Evolutionary conservation across 1,140 invertebrate species (phyloP).

Genomic region (Rhysida immarginata): DNA sequence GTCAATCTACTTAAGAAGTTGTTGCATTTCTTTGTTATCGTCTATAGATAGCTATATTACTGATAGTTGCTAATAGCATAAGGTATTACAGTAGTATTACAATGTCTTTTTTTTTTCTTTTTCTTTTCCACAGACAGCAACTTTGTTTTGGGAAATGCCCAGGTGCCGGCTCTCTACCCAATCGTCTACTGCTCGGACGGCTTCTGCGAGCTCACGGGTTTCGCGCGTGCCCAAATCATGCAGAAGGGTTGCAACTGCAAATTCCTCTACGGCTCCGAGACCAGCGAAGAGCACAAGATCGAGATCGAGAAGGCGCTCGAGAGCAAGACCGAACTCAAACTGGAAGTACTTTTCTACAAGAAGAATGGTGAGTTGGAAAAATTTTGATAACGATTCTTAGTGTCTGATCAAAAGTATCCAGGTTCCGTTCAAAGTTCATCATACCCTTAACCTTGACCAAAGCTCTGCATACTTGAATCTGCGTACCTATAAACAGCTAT

Average conservation of each 20-base stretch:
- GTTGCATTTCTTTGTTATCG: too few species aligned
- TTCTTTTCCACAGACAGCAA: constrained; percentile 73
- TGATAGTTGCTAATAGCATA: too few species aligned
- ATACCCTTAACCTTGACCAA: too few species aligned
- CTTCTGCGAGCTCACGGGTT: constrained; percentile 91
- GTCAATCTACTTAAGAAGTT: too few species aligned
- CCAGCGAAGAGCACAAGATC: constrained; percentile 66
- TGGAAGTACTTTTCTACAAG: constrained; percentile 87
- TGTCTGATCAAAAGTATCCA: too few species aligned
- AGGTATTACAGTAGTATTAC: too few species aligned
- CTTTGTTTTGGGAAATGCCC: constrained; percentile 93
- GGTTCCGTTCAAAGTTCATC: too few species aligned
- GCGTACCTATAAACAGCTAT: too few species aligned
- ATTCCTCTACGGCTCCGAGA: constrained; percentile 84
- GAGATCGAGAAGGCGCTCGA: constrained; percentile 80
- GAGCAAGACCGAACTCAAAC: constrained; percentile 76
- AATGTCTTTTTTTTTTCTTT: constrained; percentile 13
- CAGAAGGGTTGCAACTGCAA: constrained; percentile 92
- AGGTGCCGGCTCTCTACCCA: constrained; percentile 70
- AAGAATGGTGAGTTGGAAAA: constrained; percentile 79
- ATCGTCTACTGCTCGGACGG: constrained; percentile 97
- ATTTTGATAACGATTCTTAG: too few species aligned
- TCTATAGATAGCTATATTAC: too few species aligned
- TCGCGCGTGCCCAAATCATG: constrained; percentile 85
- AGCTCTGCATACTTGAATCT: too few species aligned